Evolutionary conservation across 2,113 vertebrate species (phyloP).

Genomic region (Catharus fuscescens): DNA sequence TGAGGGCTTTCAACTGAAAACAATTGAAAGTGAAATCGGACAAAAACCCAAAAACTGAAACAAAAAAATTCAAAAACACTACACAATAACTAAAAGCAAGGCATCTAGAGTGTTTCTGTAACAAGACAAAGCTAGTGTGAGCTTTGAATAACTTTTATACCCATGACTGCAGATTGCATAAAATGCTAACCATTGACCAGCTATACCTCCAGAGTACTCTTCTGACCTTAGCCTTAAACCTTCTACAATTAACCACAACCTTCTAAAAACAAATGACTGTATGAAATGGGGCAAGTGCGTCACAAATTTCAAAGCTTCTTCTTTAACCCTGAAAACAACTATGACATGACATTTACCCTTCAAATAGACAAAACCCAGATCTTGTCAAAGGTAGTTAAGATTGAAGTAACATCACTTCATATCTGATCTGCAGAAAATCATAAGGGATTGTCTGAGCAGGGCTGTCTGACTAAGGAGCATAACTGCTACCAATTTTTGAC

Average conservation of each 20-base stretch:
- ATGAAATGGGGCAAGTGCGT: not conserved
- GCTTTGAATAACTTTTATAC: not conserved
- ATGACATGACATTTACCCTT: not conserved
- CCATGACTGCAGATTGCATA: not conserved
- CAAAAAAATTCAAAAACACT: not conserved
- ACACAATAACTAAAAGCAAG: not conserved
- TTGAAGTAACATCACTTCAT: not conserved
- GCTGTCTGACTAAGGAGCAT: not conserved
- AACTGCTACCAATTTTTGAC: not conserved
- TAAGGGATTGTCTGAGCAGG: not conserved
- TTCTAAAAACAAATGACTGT: not conserved
- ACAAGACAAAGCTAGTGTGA: not conserved
- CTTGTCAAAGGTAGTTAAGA: not conserved
- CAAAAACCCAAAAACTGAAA: not conserved
- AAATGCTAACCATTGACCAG: not conserved
- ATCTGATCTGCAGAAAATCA: not conserved
- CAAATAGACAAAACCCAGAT: not conserved
- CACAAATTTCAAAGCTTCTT: not conserved
- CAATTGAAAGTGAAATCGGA: not conserved
- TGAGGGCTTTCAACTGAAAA: not conserved
- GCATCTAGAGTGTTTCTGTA: not conserved
- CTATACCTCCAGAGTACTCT: not conserved
- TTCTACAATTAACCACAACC: not conserved
- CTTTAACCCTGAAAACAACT: not conserved
- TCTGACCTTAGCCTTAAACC: not conserved